Evolutionary conservation across 2,797 vertebrate genomes (phyloP).

Genomic region (Coranthus polyacanthus): DNA sequence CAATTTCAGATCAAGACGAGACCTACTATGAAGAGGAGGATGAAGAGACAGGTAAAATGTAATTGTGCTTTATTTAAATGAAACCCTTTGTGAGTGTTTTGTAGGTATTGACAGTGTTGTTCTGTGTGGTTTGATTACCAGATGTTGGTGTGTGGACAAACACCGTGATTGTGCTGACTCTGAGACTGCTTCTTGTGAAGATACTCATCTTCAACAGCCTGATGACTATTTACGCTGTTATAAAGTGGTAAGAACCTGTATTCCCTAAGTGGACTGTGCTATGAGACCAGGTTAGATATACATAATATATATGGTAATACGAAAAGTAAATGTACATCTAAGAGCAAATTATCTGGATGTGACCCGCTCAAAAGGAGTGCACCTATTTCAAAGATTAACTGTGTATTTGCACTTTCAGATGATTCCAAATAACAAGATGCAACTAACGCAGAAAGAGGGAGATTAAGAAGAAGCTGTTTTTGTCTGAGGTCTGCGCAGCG

Average conservation of each 20-base stretch:
- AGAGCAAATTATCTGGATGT: no score
- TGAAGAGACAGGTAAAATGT: constrained; percentile 58
- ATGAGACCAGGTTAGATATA: background rate
- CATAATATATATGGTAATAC: no score
- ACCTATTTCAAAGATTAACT: background rate
- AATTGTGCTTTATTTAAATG: background rate
- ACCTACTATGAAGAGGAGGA: constrained; percentile 39
- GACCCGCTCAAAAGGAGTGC: no score
- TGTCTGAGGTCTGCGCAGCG: constrained; percentile 25
- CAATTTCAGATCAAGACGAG: constrained; percentile 44
- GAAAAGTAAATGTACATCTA: no score
- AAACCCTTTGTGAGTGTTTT: background rate
- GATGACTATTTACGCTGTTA: constrained; percentile 76
- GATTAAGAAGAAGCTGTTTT: constrained; percentile 1
- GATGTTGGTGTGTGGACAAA: constrained; percentile 70
- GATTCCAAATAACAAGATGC: constrained; percentile 28
- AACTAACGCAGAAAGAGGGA: constrained; percentile 11
- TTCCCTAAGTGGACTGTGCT: background rate
- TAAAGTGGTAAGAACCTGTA: constrained; percentile 79
- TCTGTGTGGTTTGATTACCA: constrained; percentile 54
- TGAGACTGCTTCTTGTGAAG: constrained; percentile 83
- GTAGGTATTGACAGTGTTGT: constrained; percentile 9
- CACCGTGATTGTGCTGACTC: constrained; percentile 61
- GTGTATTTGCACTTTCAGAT: constrained; percentile 62
- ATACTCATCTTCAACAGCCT: constrained; percentile 79